Conservation (phyloP, 2,113 vertebrate species). For the Rallus limicola region DNA sequence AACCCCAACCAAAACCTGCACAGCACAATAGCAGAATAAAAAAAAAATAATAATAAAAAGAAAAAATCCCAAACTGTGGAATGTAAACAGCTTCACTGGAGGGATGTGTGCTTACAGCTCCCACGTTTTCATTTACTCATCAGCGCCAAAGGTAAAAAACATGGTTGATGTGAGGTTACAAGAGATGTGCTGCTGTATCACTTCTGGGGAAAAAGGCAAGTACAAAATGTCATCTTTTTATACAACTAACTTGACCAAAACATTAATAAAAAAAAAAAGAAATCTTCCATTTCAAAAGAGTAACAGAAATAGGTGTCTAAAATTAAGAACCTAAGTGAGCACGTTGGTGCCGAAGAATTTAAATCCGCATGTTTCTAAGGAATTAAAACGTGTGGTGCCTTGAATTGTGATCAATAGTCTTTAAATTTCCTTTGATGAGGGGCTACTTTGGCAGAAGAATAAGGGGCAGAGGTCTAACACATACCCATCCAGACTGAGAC, state of each 20-base stretch:
- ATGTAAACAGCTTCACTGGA: slow-evolving; percentile 55
- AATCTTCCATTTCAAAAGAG: background rate
- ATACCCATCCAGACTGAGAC: background rate
- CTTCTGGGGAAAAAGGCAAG: background rate
- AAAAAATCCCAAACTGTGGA: slow-evolving; percentile 50
- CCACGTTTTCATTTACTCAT: background rate
- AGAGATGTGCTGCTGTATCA: background rate
- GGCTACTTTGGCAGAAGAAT: background rate
- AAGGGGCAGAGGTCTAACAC: background rate
- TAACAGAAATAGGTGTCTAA: background rate
- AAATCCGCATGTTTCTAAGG: background rate
- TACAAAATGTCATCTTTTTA: accelerated
- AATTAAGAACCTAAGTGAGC: background rate
- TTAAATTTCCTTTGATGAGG: background rate
- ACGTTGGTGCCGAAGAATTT: background rate
- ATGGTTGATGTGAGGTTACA: background rate
- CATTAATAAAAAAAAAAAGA: background rate
- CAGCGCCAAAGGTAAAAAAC: background rate
- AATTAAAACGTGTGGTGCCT: background rate
- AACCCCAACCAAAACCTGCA: slow-evolving; percentile 19
- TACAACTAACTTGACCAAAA: background rate
- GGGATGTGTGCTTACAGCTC: background rate
- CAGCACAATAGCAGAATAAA: slow-evolving; percentile 62
- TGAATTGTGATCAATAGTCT: background rate
- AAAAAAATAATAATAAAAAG: slow-evolving; percentile 15